Evolutionary conservation across 2,888 invertebrate species (phyloP).

Genomic region (Steinernema scapterisci): DNA sequence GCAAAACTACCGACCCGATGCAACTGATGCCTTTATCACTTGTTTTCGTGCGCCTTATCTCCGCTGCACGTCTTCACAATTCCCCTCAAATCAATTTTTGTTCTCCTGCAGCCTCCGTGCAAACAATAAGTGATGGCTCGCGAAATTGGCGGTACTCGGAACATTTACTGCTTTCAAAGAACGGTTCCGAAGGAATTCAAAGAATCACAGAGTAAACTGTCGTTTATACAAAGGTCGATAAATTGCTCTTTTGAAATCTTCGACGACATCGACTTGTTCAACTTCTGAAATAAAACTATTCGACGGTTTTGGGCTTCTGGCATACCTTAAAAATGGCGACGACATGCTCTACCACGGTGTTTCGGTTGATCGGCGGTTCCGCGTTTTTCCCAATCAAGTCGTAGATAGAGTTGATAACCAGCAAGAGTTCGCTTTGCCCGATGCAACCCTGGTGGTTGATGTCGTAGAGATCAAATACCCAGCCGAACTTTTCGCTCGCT

Average conservation of each 20-base stretch:
- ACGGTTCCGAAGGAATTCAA: conserved; percentile 3
- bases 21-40: background rate
- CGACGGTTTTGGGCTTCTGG: background rate
- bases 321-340: conserved; percentile 40
- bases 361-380: conserved; percentile 37
- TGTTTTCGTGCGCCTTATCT: conserved; percentile 8
- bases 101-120: background rate
- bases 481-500: conserved; percentile 55
- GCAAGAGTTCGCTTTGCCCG: conserved; percentile 40
- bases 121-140: background rate
- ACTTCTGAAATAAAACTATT: conserved; percentile 5
- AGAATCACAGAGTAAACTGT: conserved; percentile 28
- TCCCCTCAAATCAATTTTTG: background rate
- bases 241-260: conserved; percentile 23
- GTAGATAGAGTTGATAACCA: conserved; percentile 42
- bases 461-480: conserved; percentile 65
- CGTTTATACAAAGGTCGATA: conserved; percentile 24
- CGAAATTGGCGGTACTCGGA: background rate
- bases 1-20: background rate
- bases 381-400: conserved; percentile 42
- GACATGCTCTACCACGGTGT: conserved; percentile 41
- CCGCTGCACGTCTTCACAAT: background rate
- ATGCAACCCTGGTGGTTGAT: conserved; percentile 45
- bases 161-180: background rate
- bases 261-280: background rate